Base-by-base conservation (phyloP, 2,797 vertebrate genomes). In the Xerus rutilus region DNA sequence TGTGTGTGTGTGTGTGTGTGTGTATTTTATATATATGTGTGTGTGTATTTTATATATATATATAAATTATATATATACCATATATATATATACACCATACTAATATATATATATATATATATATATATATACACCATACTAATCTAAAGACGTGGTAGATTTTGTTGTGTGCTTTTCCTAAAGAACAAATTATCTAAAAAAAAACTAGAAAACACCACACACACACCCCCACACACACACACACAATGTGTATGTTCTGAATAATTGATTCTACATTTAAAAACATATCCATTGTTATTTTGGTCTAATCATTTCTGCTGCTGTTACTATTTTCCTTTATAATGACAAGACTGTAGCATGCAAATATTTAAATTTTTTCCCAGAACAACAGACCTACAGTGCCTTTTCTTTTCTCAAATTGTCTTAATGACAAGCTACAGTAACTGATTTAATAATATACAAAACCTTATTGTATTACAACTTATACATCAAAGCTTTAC, bases 401-500 rank as follows among this genome's bases (percentile, higher is more conserved):
- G 52, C 23, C 52, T 62, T 35, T 95, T 79, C 81, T 93, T 85
- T 91, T 96, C 14, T 86, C 35, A 67, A 65, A 86, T 47, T 82
- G 14, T 62, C 49, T 93, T 69, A 2, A 2, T 32, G 30, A 59
- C 20, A 73, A 82, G 64, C 7, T 89, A 7, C 28, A 67, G 28
- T 32, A 62, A 82, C 49, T 57, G 5, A 43, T 67, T 73, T 86
- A 64, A 69, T 62, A 93, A 70, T 47, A 54, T 45, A 47, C 25
- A 78, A 79, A 94, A 89, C n/a, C 4, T 91, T 89, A 67, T 15
- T 76, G 11, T n/a, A 39, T 13, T 30, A 30, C 23, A 88, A 69
- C 25, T 83, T 70, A 39, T 79, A 72, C 14, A 70, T 72, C 23
- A 67, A 91, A 76, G 8, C 4, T n/a, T 91, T 86, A 54, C 30